Evolutionary conservation across 2,113 vertebrate species (phyloP).

Genomic region (Xyliphius kryptos): DNA sequence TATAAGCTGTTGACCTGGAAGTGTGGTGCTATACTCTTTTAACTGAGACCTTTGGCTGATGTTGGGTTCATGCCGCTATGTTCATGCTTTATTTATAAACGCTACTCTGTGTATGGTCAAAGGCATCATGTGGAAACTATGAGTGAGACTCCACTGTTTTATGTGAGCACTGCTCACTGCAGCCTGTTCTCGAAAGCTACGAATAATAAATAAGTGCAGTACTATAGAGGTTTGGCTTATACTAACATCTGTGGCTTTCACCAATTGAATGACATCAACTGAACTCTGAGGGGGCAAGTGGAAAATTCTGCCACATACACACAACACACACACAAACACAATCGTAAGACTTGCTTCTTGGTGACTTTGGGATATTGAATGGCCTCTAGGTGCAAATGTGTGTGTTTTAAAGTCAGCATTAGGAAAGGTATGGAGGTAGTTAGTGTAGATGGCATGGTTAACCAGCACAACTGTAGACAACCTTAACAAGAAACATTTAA

Average conservation of each 20-base stretch:
- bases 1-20: too few species aligned
- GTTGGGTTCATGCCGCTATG: not conserved
- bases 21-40: too few species aligned
- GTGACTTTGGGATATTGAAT: not conserved
- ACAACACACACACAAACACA: too few species aligned
- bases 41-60: too few species aligned
- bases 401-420: not conserved
- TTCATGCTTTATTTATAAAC: not conserved
- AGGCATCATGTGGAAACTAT: slow-evolving; percentile 1
- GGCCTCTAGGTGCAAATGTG: not conserved
- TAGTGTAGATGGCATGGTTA: too few species aligned
- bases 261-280: slow-evolving; percentile 30
- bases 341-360: not conserved
- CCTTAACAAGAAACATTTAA: too few species aligned
- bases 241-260: not conserved
- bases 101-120: slow-evolving; percentile 1
- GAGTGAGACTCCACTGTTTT: not conserved
- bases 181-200: not conserved
- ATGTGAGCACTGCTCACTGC: slow-evolving; percentile 4
- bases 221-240: slow-evolving; percentile 6
- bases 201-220: slow-evolving; percentile 21
- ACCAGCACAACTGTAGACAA: too few species aligned
- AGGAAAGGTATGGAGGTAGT: too few species aligned
- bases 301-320: too few species aligned
- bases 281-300: slow-evolving; percentile 10